phyloP scores from a whole-genome alignment of 1,140 invertebrate genomes.

The Anastrepha obliqua region DNA sequence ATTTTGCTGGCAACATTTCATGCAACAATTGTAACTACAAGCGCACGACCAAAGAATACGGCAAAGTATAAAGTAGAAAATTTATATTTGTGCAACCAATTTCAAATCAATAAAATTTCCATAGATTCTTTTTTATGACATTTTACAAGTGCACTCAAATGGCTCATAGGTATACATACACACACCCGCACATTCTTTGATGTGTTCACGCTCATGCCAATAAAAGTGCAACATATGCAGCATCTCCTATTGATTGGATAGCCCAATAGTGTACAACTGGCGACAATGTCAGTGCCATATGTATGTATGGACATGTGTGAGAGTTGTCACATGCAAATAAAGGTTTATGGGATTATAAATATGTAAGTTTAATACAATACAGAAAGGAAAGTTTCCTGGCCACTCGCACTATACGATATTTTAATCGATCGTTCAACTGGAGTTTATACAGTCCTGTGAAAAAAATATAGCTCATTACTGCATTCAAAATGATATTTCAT shows the following conservation, averaged over 20 bases:
- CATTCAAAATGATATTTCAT: too few species aligned
- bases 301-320: too few species aligned
- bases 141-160: slow-evolving; percentile 4
- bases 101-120: slow-evolving; percentile 21
- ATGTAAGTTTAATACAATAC: too few species aligned
- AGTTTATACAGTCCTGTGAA: too few species aligned
- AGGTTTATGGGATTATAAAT: too few species aligned
- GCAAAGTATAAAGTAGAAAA: slow-evolving; percentile 14
- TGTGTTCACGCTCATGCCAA: neutral
- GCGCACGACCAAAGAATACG: neutral
- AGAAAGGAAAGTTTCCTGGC: too few species aligned
- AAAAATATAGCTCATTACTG: too few species aligned
- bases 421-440: too few species aligned
- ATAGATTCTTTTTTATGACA: slow-evolving; percentile 39
- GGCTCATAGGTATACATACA: neutral
- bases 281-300: slow-evolving; percentile 23
- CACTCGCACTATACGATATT: too few species aligned
- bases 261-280: neutral
- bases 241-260: slow-evolving; percentile 12
- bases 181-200: neutral
- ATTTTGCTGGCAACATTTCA: slow-evolving; percentile 9
- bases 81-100: slow-evolving; percentile 15
- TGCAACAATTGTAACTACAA: neutral
- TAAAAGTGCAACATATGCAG: neutral
- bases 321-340: too few species aligned